These are phyloP conservation scores for Platysteira castanea DNA, from an alignment of 2,113 vertebrate genomes.

Conservation along the genomic window DNA sequence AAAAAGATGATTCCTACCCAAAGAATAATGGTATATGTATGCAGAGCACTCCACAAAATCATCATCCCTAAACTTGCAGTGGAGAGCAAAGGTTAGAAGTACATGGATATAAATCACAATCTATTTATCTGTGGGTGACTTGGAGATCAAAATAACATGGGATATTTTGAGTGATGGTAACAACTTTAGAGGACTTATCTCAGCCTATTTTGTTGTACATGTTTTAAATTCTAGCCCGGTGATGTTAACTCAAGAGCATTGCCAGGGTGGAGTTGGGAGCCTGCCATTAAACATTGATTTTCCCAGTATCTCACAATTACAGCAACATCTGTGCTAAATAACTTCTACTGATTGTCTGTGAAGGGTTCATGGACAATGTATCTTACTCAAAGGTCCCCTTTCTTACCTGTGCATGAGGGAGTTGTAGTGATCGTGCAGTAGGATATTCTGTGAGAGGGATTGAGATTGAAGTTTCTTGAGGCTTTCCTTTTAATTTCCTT, in stretches of 20 bases:
- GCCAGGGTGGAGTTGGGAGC: slow-evolving; percentile 30
- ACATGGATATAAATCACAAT: neutral
- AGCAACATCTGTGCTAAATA: slow-evolving; percentile 69
- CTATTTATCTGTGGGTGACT: neutral
- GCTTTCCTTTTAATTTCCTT: neutral
- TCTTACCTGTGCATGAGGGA: neutral
- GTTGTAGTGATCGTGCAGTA: neutral
- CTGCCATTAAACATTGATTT: slow-evolving; percentile 64
- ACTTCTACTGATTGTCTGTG: slow-evolving; percentile 22
- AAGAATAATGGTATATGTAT: neutral
- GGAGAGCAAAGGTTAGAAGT: neutral
- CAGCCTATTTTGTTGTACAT: slow-evolving; percentile 30
- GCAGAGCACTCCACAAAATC: neutral
- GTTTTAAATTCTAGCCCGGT: slow-evolving; percentile 58
- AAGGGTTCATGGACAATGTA: slow-evolving; percentile 16
- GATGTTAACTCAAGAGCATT: slow-evolving; percentile 38
- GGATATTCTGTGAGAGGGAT: neutral
- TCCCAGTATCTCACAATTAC: slow-evolving; percentile 65
- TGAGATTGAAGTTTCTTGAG: neutral
- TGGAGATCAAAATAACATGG: neutral
- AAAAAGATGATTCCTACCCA: neutral
- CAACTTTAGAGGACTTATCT: slow-evolving; percentile 15
- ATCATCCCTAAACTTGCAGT: neutral
- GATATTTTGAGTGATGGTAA: neutral
- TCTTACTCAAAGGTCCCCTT: neutral